A percentile compares a stretch with the other conserved stretches of the same genome.
phyloP scores from a whole-genome alignment of 2,113 vertebrate genomes.

The Pleuronectes platessa region DNA sequence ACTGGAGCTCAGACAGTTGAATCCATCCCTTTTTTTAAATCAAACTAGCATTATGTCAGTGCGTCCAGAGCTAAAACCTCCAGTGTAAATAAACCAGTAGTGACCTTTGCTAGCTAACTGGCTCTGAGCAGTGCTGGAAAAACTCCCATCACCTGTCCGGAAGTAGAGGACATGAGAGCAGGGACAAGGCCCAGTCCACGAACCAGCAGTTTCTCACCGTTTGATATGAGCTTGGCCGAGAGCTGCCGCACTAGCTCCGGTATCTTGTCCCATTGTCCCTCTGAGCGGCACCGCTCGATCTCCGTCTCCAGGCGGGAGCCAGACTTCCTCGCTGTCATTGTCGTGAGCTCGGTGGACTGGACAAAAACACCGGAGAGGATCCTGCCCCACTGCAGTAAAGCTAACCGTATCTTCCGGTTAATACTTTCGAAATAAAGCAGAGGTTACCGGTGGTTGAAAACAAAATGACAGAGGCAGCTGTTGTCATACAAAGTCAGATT shows the following conservation, averaged over 20 bases:
- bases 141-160: conserved; percentile 48
- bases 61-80: background rate
- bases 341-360: conserved; percentile 45
- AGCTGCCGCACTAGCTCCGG: conserved; percentile 91
- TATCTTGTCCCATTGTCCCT: conserved; percentile 93
- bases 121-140: background rate
- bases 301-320: conserved; percentile 93
- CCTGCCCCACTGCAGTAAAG: background rate
- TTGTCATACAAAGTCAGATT: no score
- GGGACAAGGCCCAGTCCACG: conserved; percentile 54
- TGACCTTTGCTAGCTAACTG: conserved; percentile 10
- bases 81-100: background rate
- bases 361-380: conserved; percentile 57
- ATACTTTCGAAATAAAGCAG: conserved; percentile 16
- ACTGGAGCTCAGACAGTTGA: background rate
- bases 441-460: no score
- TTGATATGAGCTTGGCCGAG: conserved; percentile 91
- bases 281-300: conserved; percentile 93
- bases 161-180: conserved; percentile 62
- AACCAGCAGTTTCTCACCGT: conserved; percentile 80
- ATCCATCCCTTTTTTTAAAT: background rate
- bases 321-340: conserved; percentile 92
- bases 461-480: background rate
- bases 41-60: no score
- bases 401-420: background rate